Percentiles rank a stretch among this genome's conserved stretches.
Conservation (phyloP, 2,888 invertebrate species). For the Timandra comae region DNA sequence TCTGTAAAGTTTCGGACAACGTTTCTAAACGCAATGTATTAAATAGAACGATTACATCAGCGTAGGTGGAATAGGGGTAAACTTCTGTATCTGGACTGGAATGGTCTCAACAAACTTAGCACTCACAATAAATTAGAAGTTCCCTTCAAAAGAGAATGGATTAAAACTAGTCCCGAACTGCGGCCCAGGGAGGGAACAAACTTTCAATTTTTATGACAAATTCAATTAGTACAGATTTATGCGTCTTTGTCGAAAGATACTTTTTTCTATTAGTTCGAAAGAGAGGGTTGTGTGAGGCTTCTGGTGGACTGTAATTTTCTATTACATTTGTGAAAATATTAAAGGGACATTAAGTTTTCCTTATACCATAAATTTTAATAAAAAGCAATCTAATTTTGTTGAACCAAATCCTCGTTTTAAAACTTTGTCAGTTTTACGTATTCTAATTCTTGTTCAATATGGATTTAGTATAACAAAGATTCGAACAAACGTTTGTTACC, state of each 20-base stretch:
- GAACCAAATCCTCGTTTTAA: too few relatives aligned
- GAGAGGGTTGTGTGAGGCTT: conserved; percentile 35
- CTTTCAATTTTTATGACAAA: conserved; percentile 76
- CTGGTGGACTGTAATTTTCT: conserved; percentile 30
- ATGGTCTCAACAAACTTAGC: conserved; percentile 63
- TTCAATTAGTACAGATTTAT: conserved; percentile 69
- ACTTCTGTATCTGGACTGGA: conserved; percentile 53
- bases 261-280: conserved; percentile 38
- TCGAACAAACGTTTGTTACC: conserved; percentile 1
- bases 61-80: conserved; percentile 50
- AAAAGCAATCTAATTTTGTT: conserved; percentile 12
- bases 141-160: conserved; percentile 70
- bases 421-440: background rate
- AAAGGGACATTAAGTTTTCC: conserved; percentile 30
- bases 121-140: conserved; percentile 75
- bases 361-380: conserved; percentile 22
- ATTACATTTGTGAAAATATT: conserved; percentile 36
- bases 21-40: conserved; percentile 43
- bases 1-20: conserved; percentile 28
- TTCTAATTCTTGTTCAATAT: background rate
- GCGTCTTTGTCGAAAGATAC: conserved; percentile 46
- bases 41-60: conserved; percentile 54
- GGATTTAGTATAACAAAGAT: background rate
- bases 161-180: conserved; percentile 69
- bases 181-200: conserved; percentile 56